Evolutionary conservation across 2,113 vertebrate genomes (phyloP).

Genomic region (Nanger granti): DNA sequence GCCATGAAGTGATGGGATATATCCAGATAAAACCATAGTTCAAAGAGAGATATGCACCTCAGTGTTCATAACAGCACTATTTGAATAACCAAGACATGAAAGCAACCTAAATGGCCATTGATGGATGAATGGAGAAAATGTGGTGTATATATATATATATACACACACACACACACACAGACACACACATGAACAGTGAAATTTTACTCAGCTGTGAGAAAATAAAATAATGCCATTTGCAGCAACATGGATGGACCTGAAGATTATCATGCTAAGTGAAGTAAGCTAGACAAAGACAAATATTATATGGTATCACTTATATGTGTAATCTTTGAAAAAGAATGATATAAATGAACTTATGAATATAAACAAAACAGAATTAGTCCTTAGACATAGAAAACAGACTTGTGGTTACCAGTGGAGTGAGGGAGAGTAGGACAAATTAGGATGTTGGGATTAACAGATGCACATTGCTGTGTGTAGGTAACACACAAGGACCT

Average conservation of each 20-base stretch:
- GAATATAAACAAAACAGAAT: background rate
- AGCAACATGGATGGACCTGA: background rate
- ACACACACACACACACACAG: background rate
- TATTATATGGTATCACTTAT: background rate
- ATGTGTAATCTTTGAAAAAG: background rate
- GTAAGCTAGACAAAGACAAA: background rate
- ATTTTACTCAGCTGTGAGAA: background rate
- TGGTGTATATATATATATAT: background rate
- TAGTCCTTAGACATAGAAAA: background rate
- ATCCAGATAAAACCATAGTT: background rate
- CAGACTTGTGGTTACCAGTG: background rate
- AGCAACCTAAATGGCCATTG: background rate
- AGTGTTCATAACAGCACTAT: background rate
- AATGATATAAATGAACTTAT: background rate
- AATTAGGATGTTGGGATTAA: background rate
- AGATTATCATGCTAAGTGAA: background rate
- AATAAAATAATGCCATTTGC: background rate
- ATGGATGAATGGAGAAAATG: background rate
- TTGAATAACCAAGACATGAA: background rate
- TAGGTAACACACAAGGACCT: background rate
- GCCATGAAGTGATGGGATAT: background rate
- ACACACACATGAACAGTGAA: background rate
- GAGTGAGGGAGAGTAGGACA: background rate
- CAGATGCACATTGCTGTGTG: background rate
- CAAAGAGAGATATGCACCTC: background rate